Percentiles rank a stretch among this genome's conserved stretches.
Conservation (phyloP, 1,140 invertebrate genomes). For the Bombus confusus region DNA sequence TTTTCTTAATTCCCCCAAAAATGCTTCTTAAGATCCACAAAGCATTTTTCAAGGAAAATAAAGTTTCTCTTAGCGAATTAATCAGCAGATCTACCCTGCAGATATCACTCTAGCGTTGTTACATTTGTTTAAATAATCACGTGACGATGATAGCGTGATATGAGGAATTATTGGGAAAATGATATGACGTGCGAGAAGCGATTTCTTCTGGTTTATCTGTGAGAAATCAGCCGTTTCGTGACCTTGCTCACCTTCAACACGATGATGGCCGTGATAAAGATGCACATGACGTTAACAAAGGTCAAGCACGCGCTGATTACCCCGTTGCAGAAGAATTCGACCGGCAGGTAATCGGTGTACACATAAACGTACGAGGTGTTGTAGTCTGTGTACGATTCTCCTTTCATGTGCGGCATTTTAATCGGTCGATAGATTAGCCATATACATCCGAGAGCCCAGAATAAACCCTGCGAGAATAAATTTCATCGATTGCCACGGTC, state of each 20-base stretch:
- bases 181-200: neutral
- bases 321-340: slow-evolving; percentile 90
- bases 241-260: slow-evolving; percentile 86
- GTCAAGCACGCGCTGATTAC: slow-evolving; percentile 91
- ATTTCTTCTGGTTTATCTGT: neutral
- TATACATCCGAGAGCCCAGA: slow-evolving; percentile 89
- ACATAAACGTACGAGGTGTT: slow-evolving; percentile 86
- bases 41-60: too few relatives aligned
- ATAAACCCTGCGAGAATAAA: slow-evolving; percentile 85
- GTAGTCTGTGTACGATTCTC: slow-evolving; percentile 84
- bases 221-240: neutral
- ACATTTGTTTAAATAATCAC: slow-evolving; percentile 25
- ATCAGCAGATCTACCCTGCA: neutral
- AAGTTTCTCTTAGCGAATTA: neutral
- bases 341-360: slow-evolving; percentile 88
- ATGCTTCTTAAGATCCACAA: too few relatives aligned
- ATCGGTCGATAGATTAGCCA: slow-evolving; percentile 86
- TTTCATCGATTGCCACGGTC: slow-evolving; percentile 21
- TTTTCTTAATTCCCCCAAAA: too few relatives aligned
- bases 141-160: neutral
- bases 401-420: slow-evolving; percentile 88
- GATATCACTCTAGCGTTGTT: slow-evolving; percentile 16
- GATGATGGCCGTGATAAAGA: slow-evolving; percentile 91
- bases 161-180: slow-evolving; percentile 10
- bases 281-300: slow-evolving; percentile 92